Evolutionary conservation across 2,113 vertebrate species (phyloP), one percentile per base, ranked within the genome.

Genomic region (Trochalopteron elliotii): DNA sequence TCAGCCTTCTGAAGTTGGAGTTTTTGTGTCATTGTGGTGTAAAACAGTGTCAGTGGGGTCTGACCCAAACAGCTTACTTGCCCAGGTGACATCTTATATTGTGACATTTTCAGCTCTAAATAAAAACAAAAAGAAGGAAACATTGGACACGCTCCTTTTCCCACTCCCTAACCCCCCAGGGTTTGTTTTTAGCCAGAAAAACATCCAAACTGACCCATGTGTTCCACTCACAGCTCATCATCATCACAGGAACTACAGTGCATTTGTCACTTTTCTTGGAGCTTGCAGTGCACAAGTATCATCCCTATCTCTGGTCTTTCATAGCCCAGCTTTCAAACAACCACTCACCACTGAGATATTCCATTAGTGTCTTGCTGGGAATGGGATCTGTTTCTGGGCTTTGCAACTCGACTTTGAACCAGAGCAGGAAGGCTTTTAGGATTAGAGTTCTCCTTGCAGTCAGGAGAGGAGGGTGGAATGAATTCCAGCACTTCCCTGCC

Each of bases 341-440:
- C 56, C 83, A 49, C 87, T 92, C 72, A 84, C 80, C 65, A 75
- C 83, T 19, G 89, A 87, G 87, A 71, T 71, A 79, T 84, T 94
- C 74, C 93, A 94, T 91, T 92, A 91, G 60, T 75, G 53, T 59
- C 95, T 76, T 11, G 81, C 89, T 94, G 87, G 57, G 74, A 92
- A 75, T 33, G n/a, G 94, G 87, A 82, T 82, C 71, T 52, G 24
- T 68, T 91, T 37, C 80, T 79, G 61, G 30, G 14, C 30, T 91
- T 91, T 91, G 72, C 61, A 56, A 68, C 42, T n/a, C 23, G 50
- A 63, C 80, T 96, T 94, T 59, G 76, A 83, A 93, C 31, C 39
- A 60, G 13, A n/a, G 10, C 25, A 39, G 47, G 47, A 49, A 49
- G 50, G 35, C 56, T 74, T n/a, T 89, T 40, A 71, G 61, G 80